Evolutionary conservation across 2,888 invertebrate species (phyloP).

Genomic region (Shargacucullia verbasci): DNA sequence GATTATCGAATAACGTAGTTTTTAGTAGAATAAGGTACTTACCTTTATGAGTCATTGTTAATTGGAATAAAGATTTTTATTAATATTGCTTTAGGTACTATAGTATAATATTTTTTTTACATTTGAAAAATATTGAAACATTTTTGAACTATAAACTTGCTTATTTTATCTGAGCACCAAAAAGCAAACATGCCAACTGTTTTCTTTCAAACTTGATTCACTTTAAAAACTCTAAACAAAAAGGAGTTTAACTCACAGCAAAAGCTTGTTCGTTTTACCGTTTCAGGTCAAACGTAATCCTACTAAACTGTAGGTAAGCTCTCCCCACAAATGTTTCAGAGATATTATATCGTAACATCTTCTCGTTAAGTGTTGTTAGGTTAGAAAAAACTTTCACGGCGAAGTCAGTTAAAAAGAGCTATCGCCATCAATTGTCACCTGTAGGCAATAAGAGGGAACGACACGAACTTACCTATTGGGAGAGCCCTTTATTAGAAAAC

Average conservation of each 20-base stretch:
- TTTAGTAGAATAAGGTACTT: too few species aligned
- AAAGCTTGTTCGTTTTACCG: conserved; percentile 4
- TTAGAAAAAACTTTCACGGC: conserved; percentile 63
- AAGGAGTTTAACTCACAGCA: conserved; percentile 1
- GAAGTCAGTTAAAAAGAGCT: conserved; percentile 83
- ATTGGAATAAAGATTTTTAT: too few species aligned
- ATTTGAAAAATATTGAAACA: too few species aligned
- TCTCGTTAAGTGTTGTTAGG: conserved; percentile 59
- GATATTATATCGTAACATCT: conserved; percentile 51
- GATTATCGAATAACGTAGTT: too few species aligned
- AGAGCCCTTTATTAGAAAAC: conserved; percentile 87
- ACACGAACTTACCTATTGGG: conserved; percentile 79
- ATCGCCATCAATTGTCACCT: conserved; percentile 87
- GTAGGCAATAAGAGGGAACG: conserved; percentile 82
- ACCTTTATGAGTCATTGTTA: too few species aligned
- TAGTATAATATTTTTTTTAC: too few species aligned
- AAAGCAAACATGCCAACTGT: not conserved
- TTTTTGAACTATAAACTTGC: too few species aligned
- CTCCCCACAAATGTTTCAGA: conserved; percentile 29
- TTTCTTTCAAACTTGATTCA: conserved; percentile 16
- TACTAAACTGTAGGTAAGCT: conserved; percentile 9
- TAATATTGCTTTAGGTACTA: too few species aligned
- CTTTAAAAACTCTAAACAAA: conserved; percentile 4
- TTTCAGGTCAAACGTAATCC: conserved; percentile 21
- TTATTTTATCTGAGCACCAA: not conserved